Conservation (phyloP, 2,888 invertebrate genomes). For the Leptinotarsa juncta region DNA sequence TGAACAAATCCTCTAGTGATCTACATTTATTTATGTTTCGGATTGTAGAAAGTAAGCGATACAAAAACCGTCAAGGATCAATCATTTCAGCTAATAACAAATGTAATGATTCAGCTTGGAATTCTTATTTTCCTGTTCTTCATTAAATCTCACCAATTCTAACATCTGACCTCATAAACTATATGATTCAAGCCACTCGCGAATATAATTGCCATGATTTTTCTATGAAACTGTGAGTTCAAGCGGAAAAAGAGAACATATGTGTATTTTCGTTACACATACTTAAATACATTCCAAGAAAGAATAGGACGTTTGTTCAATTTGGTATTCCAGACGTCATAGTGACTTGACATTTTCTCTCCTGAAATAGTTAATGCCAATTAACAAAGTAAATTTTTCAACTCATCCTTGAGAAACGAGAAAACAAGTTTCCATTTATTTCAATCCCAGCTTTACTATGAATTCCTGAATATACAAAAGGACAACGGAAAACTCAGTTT, state of each 20-base stretch:
- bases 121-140: background rate
- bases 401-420: too few species aligned
- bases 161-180: background rate
- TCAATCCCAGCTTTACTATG: too few species aligned
- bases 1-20: too few species aligned
- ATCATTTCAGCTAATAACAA: background rate
- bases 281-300: background rate
- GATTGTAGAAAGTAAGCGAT: too few species aligned
- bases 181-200: background rate
- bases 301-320: background rate
- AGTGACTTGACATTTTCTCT: background rate
- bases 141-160: background rate
- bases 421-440: too few species aligned
- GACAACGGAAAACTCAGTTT: too few species aligned
- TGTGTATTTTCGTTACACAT: background rate
- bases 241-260: conserved; percentile 10
- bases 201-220: background rate
- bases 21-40: too few species aligned
- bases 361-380: background rate
- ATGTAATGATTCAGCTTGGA: background rate
- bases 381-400: too few species aligned
- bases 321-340: background rate
- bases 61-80: too few species aligned
- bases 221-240: conserved; percentile 4
- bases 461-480: too few species aligned